Percentiles rank a stretch among this genome's conserved stretches.
Evolutionary conservation across 2,113 vertebrate genomes (phyloP).

Genomic region (Tetraodon nigroviridis): DNA sequence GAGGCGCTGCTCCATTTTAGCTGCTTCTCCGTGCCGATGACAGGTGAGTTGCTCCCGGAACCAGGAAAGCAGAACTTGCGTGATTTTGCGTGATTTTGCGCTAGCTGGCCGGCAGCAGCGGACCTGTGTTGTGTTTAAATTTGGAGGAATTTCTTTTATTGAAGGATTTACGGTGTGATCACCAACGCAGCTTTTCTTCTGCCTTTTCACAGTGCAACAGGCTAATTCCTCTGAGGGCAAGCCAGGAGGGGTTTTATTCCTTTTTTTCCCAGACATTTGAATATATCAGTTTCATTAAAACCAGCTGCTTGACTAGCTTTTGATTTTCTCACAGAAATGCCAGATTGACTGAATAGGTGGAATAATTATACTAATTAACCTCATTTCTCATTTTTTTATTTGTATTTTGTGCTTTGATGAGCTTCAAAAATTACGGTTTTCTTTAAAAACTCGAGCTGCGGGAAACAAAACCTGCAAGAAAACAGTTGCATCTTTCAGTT

Average conservation of each 20-base stretch:
- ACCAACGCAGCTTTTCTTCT: too few species aligned
- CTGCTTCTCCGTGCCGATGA: background rate
- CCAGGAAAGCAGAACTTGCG: constrained; percentile 6
- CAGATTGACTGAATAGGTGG: constrained; percentile 9
- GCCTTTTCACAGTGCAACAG: background rate
- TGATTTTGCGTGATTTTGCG: background rate
- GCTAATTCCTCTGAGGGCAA: background rate
- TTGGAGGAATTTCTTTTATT: constrained; percentile 15
- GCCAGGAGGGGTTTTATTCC: background rate
- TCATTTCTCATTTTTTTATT: constrained; percentile 11
- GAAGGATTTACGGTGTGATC: too few species aligned
- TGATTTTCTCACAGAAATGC: constrained; percentile 1
- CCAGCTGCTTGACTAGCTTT: background rate
- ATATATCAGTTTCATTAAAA: constrained; percentile 23
- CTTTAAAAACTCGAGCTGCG: background rate
- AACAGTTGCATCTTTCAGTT: too few species aligned
- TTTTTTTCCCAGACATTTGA: constrained; percentile 21
- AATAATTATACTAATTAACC: constrained; percentile 16
- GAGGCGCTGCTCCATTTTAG: constrained; percentile 15
- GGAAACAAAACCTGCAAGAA: too few species aligned
- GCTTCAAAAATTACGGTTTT: background rate
- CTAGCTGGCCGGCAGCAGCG: background rate
- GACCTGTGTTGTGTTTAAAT: constrained; percentile 8
- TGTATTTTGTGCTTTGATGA: constrained; percentile 1
- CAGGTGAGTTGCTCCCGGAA: background rate